These are phyloP conservation scores for Manis pentadactyla DNA, from an alignment of 2,797 vertebrate species.

Conservation along the genomic window DNA sequence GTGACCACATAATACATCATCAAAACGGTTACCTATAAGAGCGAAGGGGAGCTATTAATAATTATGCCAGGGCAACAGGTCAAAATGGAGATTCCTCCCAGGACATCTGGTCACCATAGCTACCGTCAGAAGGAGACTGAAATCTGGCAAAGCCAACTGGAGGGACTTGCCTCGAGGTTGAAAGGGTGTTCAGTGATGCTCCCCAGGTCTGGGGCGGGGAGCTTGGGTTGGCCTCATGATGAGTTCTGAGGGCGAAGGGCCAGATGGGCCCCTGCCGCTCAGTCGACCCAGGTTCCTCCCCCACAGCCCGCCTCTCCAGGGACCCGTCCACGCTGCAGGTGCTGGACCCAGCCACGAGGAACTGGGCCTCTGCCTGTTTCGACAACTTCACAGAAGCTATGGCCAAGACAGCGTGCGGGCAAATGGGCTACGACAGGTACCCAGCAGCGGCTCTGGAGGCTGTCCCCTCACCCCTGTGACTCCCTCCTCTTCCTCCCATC, in stretches of 20 bases:
- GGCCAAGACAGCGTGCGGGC: slow-evolving; percentile 89
- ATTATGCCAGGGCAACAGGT: neutral
- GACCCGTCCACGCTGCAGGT: slow-evolving; percentile 90
- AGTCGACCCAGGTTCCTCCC: slow-evolving; percentile 50
- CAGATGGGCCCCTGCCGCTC: neutral
- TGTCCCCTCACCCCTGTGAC: neutral
- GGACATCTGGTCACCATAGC: too few species aligned
- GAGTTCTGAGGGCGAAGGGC: neutral
- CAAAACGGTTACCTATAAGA: neutral
- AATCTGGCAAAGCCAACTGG: neutral
- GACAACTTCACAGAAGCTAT: slow-evolving; percentile 89
- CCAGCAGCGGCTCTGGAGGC: neutral
- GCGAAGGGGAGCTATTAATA: neutral
- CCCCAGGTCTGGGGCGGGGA: neutral
- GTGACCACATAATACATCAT: neutral
- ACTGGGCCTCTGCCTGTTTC: slow-evolving; percentile 91
- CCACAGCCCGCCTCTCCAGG: slow-evolving; percentile 91
- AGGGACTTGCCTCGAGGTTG: neutral
- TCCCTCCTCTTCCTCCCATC: neutral
- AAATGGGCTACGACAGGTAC: slow-evolving; percentile 94
- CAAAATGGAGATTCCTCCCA: neutral
- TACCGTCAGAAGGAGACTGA: neutral
- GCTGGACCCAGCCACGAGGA: slow-evolving; percentile 73
- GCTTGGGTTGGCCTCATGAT: neutral
- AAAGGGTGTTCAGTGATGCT: neutral